A percentile compares a stretch with the other conserved stretches of the same genome.
Conservation (phyloP, 1,140 invertebrate genomes). For the Mamestra configurata region DNA sequence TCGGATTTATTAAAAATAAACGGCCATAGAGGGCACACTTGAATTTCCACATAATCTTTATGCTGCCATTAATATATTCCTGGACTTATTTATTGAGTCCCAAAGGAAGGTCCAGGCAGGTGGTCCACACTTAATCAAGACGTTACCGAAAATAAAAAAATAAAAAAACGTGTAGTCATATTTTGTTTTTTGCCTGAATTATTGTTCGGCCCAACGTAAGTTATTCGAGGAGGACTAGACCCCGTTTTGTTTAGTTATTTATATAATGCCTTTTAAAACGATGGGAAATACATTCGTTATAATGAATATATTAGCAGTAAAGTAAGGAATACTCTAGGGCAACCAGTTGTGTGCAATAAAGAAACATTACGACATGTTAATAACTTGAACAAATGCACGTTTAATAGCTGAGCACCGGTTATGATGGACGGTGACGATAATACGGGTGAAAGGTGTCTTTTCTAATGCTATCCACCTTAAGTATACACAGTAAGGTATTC, state of each 20-base stretch:
- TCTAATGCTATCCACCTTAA: slow-evolving; percentile 9
- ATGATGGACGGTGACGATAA: slow-evolving; percentile 40
- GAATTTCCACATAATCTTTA: slow-evolving; percentile 83
- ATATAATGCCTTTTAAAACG: slow-evolving; percentile 80
- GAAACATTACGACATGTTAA: slow-evolving; percentile 74
- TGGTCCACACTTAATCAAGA: slow-evolving; percentile 88
- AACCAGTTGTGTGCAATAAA: slow-evolving; percentile 77
- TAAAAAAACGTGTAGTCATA: slow-evolving; percentile 81
- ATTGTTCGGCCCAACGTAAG: slow-evolving; percentile 79
- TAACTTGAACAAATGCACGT: slow-evolving; percentile 69
- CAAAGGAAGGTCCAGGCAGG: slow-evolving; percentile 79
- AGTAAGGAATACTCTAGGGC: slow-evolving; percentile 62
- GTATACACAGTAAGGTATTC: not conserved
- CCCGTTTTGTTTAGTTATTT: slow-evolving; percentile 80
- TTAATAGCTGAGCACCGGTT: slow-evolving; percentile 64
- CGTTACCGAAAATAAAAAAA: slow-evolving; percentile 85
- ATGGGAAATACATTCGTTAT: slow-evolving; percentile 81
- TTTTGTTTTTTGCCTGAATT: slow-evolving; percentile 83
- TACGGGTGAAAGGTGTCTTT: slow-evolving; percentile 47
- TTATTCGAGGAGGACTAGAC: slow-evolving; percentile 71
- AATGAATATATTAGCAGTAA: slow-evolving; percentile 87
- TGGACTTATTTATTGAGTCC: slow-evolving; percentile 81
- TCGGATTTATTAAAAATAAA: slow-evolving; percentile 68
- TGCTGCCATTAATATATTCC: slow-evolving; percentile 82
- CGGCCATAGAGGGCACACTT: slow-evolving; percentile 71